Base-by-base conservation (phyloP, 2,888 invertebrate genomes). In the Heteropelma amictum region DNA sequence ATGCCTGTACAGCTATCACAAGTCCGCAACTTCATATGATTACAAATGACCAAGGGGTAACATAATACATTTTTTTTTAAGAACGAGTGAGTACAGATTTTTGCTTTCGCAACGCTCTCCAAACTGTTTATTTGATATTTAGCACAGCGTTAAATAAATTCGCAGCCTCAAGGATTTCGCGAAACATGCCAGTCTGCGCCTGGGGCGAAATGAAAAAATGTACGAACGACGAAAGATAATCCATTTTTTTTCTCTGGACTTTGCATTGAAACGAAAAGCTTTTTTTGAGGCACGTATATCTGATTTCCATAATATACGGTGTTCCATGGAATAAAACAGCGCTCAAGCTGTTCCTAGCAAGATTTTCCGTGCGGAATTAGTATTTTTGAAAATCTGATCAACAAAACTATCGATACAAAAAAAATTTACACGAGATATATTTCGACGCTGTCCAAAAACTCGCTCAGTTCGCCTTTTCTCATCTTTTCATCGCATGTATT, bases 351-450 rank as follows among this genome's bases (percentile, higher is more conserved):
- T n/a, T n/a, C n/a, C n/a, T n/a, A n/a, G n/a, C n/a, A n/a, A n/a
- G n/a, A n/a, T n/a, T n/a, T n/a, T n/a, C n/a, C n/a, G n/a, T n/a
- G n/a, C n/a, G n/a, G n/a, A n/a, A n/a, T n/a, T n/a, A n/a, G n/a
- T n/a, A n/a, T n/a, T n/a, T n/a, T n/a, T n/a, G n/a, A n/a, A n/a
- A n/a, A n/a, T n/a, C n/a, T n/a, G n/a, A n/a, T n/a, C n/a, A n/a
- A n/a, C n/a, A n/a, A n/a, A n/a, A n/a, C n/a, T n/a, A n/a, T n/a
- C n/a, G n/a, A n/a, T n/a, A n/a, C n/a, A n/a, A n/a, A n/a, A n/a
- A n/a, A n/a, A n/a, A n/a, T n/a, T n/a, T n/a, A n/a, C n/a, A 33
- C 5, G 8, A 2, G 84, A 83, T 81, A 83, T 82, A 77, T 76
- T 40, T 51, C 14, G 60, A 38, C 26, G 28, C 17, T 61, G 35